Conservation (phyloP, 2,113 vertebrate genomes). For the Microcebus tavaratra region DNA sequence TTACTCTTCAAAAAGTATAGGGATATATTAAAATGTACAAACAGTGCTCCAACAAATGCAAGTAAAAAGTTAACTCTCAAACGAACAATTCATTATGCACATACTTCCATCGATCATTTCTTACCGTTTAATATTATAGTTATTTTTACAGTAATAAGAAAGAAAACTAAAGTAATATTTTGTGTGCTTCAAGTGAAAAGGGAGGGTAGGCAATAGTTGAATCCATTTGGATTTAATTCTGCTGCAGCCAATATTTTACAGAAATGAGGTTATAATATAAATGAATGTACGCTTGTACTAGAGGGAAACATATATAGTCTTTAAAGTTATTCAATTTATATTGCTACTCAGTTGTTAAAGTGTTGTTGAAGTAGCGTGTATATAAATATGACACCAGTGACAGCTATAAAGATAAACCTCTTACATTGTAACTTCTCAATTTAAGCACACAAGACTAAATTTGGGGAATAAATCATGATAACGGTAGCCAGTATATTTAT, state of each 20-base stretch:
- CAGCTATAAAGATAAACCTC: slow-evolving; percentile 73
- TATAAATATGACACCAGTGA: slow-evolving; percentile 64
- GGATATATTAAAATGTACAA: slow-evolving; percentile 48
- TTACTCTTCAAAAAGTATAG: slow-evolving; percentile 27
- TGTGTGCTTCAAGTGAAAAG: background rate
- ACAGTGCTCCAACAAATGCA: background rate
- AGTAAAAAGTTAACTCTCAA: slow-evolving; percentile 15
- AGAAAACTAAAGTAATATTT: slow-evolving; percentile 12
- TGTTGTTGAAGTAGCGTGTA: background rate
- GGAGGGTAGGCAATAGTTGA: background rate
- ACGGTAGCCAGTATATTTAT: slow-evolving; percentile 64
- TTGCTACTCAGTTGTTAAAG: slow-evolving; percentile 55
- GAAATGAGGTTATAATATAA: slow-evolving; percentile 64
- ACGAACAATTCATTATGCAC: background rate
- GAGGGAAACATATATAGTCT: slow-evolving; percentile 63
- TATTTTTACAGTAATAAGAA: slow-evolving; percentile 44
- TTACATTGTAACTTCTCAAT: slow-evolving; percentile 38
- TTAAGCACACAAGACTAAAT: slow-evolving; percentile 59
- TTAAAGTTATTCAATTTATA: slow-evolving; percentile 71
- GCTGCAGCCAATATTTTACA: background rate
- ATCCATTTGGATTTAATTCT: slow-evolving; percentile 29
- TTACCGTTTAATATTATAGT: slow-evolving; percentile 23
- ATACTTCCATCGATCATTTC: background rate
- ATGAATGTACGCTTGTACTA: slow-evolving; percentile 38
- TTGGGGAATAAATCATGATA: slow-evolving; percentile 72